phyloP scores from a whole-genome alignment of 64 coral and sea anemone genomes.

The Exaiptasia diaphana region DNA sequence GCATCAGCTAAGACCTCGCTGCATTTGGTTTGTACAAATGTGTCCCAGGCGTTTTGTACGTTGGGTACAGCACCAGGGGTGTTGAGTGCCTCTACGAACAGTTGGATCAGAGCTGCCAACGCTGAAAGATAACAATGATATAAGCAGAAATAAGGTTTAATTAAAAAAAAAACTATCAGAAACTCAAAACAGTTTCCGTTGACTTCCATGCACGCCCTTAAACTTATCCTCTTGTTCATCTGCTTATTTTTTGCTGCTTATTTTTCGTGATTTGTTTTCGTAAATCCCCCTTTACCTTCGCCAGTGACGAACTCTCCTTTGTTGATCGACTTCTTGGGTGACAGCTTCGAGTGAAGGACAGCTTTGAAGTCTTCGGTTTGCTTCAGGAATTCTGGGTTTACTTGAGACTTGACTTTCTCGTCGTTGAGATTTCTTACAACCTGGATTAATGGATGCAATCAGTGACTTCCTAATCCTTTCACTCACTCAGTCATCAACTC shows the following conservation, averaged over 20 bases:
- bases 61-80: slow-evolving; percentile 74
- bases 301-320: slow-evolving; percentile 72
- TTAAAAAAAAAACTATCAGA: not conserved
- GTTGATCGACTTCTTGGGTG: slow-evolving; percentile 45
- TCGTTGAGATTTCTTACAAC: slow-evolving; percentile 38
- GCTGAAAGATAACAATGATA: slow-evolving; percentile 15
- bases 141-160: not conserved
- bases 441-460: no score
- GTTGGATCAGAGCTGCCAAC: slow-evolving; percentile 39
- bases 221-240: no score
- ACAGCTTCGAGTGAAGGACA: slow-evolving; percentile 19
- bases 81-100: slow-evolving; percentile 69
- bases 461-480: no score
- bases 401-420: slow-evolving; percentile 20
- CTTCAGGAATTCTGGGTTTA: slow-evolving; percentile 60
- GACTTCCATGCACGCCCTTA: no score
- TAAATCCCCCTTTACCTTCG: no score
- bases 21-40: slow-evolving; percentile 61
- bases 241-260: no score
- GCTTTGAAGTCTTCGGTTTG: slow-evolving; percentile 60
- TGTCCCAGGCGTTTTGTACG: slow-evolving; percentile 63
- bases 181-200: no score
- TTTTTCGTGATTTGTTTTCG: no score
- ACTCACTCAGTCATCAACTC: no score
- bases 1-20: slow-evolving; percentile 18